Conservation (phyloP, 2,888 invertebrate species). For the Macaria liturata region DNA sequence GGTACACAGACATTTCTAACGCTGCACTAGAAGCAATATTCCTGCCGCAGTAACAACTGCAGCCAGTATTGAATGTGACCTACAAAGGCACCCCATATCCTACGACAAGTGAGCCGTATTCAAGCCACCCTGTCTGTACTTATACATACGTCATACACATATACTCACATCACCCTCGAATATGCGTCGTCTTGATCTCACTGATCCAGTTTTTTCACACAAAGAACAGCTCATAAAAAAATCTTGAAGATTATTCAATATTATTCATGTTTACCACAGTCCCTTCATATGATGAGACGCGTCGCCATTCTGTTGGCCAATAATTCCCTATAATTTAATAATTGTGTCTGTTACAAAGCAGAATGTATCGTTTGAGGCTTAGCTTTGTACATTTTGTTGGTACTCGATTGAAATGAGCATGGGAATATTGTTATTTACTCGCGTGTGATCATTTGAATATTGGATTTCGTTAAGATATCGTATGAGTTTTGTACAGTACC, state of each 20-base stretch:
- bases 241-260: slow-evolving; percentile 26
- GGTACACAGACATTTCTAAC: too few species aligned
- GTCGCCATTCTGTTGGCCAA: slow-evolving; percentile 47
- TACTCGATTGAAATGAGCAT: slow-evolving; percentile 42
- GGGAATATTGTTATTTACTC: slow-evolving; percentile 35
- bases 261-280: slow-evolving; percentile 70
- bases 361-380: slow-evolving; percentile 54
- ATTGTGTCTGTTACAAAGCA: slow-evolving; percentile 56
- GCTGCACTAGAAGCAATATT: too few species aligned
- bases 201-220: slow-evolving; percentile 63
- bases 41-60: too few species aligned
- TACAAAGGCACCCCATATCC: too few species aligned
- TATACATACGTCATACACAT: too few species aligned
- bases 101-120: too few species aligned
- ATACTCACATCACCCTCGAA: slow-evolving; percentile 39
- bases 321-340: slow-evolving; percentile 59
- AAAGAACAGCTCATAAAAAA: slow-evolving; percentile 22
- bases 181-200: slow-evolving; percentile 62
- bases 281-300: slow-evolving; percentile 48
- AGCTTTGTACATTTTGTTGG: slow-evolving; percentile 40
- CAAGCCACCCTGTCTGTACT: too few species aligned
- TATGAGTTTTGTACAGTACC: too few species aligned
- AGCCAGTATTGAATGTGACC: too few species aligned
- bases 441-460: slow-evolving; percentile 9
- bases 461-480: too few species aligned